Evolutionary conservation across 2,888 invertebrate species (phyloP).

Genomic region (Ecdyonurus torrentis): DNA sequence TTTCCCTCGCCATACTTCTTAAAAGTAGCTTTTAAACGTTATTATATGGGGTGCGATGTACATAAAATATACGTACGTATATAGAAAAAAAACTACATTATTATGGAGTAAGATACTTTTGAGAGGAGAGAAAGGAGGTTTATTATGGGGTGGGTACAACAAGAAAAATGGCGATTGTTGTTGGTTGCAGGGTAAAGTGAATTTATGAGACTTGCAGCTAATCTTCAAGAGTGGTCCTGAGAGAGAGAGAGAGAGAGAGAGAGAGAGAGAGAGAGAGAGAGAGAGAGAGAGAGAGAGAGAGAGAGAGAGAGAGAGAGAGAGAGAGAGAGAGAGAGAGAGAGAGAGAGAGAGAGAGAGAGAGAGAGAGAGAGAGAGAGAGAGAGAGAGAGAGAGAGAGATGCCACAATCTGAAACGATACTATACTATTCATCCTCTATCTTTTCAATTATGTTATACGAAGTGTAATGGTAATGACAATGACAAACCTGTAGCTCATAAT

Average conservation of each 20-base stretch:
- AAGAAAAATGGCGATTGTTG: neutral
- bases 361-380: too few species aligned
- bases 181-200: neutral
- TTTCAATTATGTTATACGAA: too few species aligned
- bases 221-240: slow-evolving; percentile 1
- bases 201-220: neutral
- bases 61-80: neutral
- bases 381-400: too few species aligned
- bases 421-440: neutral
- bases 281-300: neutral
- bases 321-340: too few species aligned
- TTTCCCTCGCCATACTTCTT: too few species aligned
- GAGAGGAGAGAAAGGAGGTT: neutral
- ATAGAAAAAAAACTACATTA: too few species aligned
- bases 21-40: slow-evolving; percentile 3
- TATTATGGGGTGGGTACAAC: neutral
- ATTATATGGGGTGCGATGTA: slow-evolving; percentile 2
- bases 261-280: neutral
- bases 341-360: too few species aligned
- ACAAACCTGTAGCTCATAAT: too few species aligned
- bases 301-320: too few species aligned
- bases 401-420: neutral
- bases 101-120: too few species aligned
- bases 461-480: too few species aligned
- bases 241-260: neutral